Base-by-base conservation (phyloP, 1,140 invertebrate species). In the Drosophila fuyamai region DNA sequence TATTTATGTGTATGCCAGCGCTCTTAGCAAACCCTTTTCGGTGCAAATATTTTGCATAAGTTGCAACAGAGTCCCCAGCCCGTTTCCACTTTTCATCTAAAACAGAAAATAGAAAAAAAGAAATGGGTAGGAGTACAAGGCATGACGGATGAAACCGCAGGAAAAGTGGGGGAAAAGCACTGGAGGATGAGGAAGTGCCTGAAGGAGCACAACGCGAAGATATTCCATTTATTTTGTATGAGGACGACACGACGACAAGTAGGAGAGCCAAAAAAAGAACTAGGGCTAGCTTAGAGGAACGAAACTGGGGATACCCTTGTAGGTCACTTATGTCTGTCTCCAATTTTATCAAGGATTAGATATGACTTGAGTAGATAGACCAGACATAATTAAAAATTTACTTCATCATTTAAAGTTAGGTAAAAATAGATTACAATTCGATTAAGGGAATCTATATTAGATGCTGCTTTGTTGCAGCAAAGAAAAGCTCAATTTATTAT, bases 221-320 rank as follows among this genome's bases (percentile, higher is more conserved):
- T 75, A 83, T 79, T 83, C 68, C 74, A 81, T 85, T 85, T 81
- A 78, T 86, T 75, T 75, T 61, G 58, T 75, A 75, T 85, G 78
- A 85, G 62, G 81, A 65, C 79, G 59, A 80, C 72, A 74, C 79
- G 73, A 81, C 71, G 54, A 79, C 61, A 60, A 79, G 44, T 46
- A 70, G 40, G 51, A 62, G 55, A 62, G 60, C 51, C 47, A 58
- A 51, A 56, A 57, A 60, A 59, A 43, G 56, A 57, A 46, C 65
- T 57, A 43, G 16, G 47, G 14, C 35, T 44, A 8, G 29, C 38
- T 36, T 12, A n/a, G 32, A 46, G 18, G 6, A 54, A 14, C 65
- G 61, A 66, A 68, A 2, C 41, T n/a, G 12, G 2, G 32, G 12
- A 68, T 68, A 68, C 65, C 65, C 61, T 53, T 53, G 32, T 18